Conservation (phyloP, 2,113 vertebrate genomes). For the Calyptommatus sinebrachiatus region DNA sequence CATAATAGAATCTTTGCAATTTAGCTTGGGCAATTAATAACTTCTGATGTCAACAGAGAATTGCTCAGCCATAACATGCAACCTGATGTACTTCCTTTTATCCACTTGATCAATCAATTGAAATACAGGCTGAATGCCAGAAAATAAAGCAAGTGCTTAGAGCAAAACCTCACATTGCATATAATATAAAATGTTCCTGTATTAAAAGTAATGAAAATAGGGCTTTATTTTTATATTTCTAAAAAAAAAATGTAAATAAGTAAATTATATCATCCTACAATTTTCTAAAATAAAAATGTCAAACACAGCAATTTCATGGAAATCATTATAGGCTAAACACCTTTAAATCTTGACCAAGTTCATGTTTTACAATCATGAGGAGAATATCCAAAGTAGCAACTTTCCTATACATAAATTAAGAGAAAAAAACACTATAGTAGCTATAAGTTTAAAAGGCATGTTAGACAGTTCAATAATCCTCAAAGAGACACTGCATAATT, state of each 20-base stretch:
- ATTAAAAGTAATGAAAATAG: neutral
- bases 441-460: too few relatives aligned
- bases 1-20: slow-evolving; percentile 59
- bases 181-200: neutral
- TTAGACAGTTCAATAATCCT: too few relatives aligned
- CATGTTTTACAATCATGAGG: neutral
- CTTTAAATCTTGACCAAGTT: neutral
- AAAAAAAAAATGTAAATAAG: too few relatives aligned
- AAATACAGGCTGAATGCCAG: slow-evolving; percentile 40
- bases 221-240: neutral
- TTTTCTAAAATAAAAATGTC: neutral
- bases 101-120: slow-evolving; percentile 54
- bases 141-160: neutral
- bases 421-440: neutral
- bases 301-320: neutral
- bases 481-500: neutral
- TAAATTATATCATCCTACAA: neutral
- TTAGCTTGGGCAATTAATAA: slow-evolving; percentile 57
- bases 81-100: slow-evolving; percentile 44
- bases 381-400: neutral
- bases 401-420: neutral
- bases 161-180: neutral
- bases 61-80: slow-evolving; percentile 45
- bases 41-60: slow-evolving; percentile 58
- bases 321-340: neutral